Base-by-base conservation (phyloP, 2,797 vertebrate genomes). In the Sebastes vulpes region DNA sequence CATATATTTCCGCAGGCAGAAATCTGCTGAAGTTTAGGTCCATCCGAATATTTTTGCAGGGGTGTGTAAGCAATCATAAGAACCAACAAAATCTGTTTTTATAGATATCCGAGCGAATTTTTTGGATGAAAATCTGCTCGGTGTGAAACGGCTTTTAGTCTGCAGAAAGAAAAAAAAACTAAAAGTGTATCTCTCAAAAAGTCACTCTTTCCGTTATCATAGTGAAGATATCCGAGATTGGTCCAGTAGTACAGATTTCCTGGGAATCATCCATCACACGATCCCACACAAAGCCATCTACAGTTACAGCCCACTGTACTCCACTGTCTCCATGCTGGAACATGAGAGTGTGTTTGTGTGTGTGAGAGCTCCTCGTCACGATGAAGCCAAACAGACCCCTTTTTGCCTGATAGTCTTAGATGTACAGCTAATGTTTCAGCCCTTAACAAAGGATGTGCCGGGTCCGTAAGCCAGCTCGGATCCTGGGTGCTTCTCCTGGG, bases 391-490 rank as follows among this genome's bases (percentile, higher is more conserved):
- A 87, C 72, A 84, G 82, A 82, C 83, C 77, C 67, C 79, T 60
- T 74, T 58, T 82, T 88, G 85, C 83, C 75, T 56, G 76, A 84
- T 59, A 76, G 78, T 59, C 86, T 87, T 91, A 85, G 86, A 90
- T 84, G 87, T 83, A 29, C 89, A 75, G 89, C 91, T 96, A 89
- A 85, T 82, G 88, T 95, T 96, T 94, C 93, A 90, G 25, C 25
- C 14, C 10, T 9, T 42, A 89, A 95, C 93, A 95, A 94, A 93
- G 56, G 89, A 68, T 71, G 74, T 70, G 63, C 82, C 14, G 29
- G 77, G 74, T 65, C 88, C 72, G 38, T 82, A 83, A 86, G 56
- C 79, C 77, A 28, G 18, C 74, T 75, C 72, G 86, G 83, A 85
- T 92, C 80, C 79, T 65, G 25, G 77, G 67, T 52, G 58, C 70